Percentiles rank a stretch among this genome's conserved stretches.
Evolutionary conservation across 1,140 invertebrate species (phyloP).

Genomic region (Pachyrhynchus sulphureomaculatus): DNA sequence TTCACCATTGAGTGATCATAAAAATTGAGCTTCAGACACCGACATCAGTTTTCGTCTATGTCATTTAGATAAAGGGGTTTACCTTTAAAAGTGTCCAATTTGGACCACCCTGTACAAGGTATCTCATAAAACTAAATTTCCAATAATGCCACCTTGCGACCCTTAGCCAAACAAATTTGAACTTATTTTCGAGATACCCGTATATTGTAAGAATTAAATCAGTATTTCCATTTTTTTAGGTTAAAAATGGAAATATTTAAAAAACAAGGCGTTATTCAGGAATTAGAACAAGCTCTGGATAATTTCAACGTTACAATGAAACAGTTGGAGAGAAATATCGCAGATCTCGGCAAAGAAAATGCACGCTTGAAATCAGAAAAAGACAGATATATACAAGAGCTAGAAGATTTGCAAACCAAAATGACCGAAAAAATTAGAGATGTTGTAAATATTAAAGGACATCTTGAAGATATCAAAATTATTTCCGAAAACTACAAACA

Average conservation of each 20-base stretch:
- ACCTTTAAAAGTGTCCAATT: no score
- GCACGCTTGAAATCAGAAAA: conserved; percentile 2
- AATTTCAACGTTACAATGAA: conserved; percentile 23
- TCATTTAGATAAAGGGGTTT: no score
- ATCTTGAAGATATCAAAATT: not conserved
- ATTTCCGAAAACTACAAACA: not conserved
- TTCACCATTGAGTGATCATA: no score
- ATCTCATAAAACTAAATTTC: no score
- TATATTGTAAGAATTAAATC: no score
- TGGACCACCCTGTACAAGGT: no score
- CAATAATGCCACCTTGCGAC: no score
- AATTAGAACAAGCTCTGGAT: conserved; percentile 24
- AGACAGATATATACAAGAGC: not conserved
- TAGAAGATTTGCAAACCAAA: not conserved
- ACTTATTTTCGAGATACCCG: no score
- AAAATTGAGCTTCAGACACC: no score
- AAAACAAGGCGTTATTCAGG: conserved; percentile 20
- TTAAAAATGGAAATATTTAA: conserved; percentile 12
- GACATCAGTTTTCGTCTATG: no score
- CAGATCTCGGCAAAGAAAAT: conserved; percentile 12
- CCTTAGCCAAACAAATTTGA: no score
- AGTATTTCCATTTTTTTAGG: conserved; percentile 12
- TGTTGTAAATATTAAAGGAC: not conserved
- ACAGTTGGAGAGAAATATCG: conserved; percentile 11
- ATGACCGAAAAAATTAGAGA: not conserved